Base-by-base conservation (phyloP, 1,140 invertebrate genomes). In the Eubasilissa regina region DNA sequence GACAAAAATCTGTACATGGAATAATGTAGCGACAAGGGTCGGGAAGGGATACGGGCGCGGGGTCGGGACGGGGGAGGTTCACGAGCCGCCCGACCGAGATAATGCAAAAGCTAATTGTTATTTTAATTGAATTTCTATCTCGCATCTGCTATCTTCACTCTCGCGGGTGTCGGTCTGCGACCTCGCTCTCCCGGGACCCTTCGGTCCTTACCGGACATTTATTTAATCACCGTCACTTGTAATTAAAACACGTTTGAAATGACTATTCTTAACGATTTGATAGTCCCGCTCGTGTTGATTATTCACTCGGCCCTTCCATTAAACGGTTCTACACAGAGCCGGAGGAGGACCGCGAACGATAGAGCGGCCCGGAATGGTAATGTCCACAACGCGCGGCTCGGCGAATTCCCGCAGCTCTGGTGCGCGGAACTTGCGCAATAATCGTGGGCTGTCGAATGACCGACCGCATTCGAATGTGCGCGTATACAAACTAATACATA, bases 81-180 rank as follows among this genome's bases (percentile, higher is more conserved):
- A 73, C 70, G 70, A 44, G 70, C 48, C 70, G 19, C 58, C 73
- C 58, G 51, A 51, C 45, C 56, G 45, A 73, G 78, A 82, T 82
- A 79, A 82, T 82, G 68, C 56, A 45, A 47, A 53, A 78, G 68
- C 80, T 82, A 82, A 82, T 82, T 82, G 77, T 77, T 79, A 79
- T 82, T 82, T 82, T 82, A 82, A 82, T 82, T 82, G 80, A 82
- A 82, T 82, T 81, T 79, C 80, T 68, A 82, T 82, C 68, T 60
- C 70, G 13, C 62, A 35, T 75, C 51, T 75, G 35, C 44, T 17
- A 19, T 17, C n/a, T 43, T 73, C 70, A 72, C 47, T 11, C 47
- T 10, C 1, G 17, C 60, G 10, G 60, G 13, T 64, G 21, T 13
- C 60, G 17, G 25, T 43, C n/a, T 0, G 53, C 53, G 13, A 17